phyloP scores from a whole-genome alignment of 2,888 invertebrate genomes.

The Athalia rosae region DNA sequence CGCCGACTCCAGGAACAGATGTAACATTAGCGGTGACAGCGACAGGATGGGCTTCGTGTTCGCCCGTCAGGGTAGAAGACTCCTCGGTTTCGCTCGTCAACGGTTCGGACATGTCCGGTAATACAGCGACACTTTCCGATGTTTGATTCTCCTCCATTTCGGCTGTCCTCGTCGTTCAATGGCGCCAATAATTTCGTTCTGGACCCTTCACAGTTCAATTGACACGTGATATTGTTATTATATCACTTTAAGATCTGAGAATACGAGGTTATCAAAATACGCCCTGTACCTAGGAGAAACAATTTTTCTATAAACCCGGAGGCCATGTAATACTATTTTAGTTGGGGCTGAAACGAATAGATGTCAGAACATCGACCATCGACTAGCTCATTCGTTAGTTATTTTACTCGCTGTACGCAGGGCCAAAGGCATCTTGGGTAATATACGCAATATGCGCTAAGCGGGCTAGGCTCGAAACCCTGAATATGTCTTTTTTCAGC shows the following conservation, averaged over 20 bases:
- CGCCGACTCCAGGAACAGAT: conserved; percentile 75
- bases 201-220: too few relatives aligned
- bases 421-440: background rate
- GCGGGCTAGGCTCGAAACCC: background rate
- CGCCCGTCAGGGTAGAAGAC: conserved; percentile 63
- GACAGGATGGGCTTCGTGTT: conserved; percentile 69
- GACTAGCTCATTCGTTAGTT: conserved; percentile 3
- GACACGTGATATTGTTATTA: too few relatives aligned
- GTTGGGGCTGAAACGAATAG: conserved; percentile 20
- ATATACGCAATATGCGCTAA: background rate
- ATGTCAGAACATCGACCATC: conserved; percentile 23
- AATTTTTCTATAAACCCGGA: conserved; percentile 14
- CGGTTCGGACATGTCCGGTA: conserved; percentile 76
- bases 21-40: conserved; percentile 66
- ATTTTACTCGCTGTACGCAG: too few relatives aligned
- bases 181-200: conserved; percentile 31
- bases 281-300: background rate
- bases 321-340: conserved; percentile 33
- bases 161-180: conserved; percentile 66
- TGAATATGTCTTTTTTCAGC: too few relatives aligned
- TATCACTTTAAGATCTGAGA: background rate
- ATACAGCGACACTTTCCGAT: conserved; percentile 74
- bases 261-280: conserved; percentile 2
- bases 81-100: conserved; percentile 74
- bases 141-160: conserved; percentile 73